Base-by-base conservation (phyloP, 2,113 vertebrate genomes). In the Rhinoderma darwinii region DNA sequence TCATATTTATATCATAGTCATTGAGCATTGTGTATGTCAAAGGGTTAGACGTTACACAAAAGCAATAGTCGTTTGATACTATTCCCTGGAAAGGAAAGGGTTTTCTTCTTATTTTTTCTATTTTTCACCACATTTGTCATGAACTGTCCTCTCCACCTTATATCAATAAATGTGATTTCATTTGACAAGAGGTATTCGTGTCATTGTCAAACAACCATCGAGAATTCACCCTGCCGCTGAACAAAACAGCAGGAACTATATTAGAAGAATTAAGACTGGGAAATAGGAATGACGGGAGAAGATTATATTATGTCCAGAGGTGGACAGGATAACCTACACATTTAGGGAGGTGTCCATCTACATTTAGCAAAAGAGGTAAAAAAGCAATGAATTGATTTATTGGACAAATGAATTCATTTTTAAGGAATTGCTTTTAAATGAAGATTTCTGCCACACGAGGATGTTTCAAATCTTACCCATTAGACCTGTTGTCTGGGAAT, bases 301-400 rank as follows among this genome's bases (percentile, higher is more conserved):
- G 77, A 87, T 87, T 82, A 59, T 78, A 87, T 82, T 82, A 87
- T 82, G 68, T 82, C 85, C 85, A 87, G 78, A 47, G 66, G 20
- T 74, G 73, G 78, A 82, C 50, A 87, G 51, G 77, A 87, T 87
- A 87, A 51, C 77, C 85, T 59, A 74, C 66, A 87, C 78, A 82
- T 87, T 82, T 87, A 82, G 78, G 78, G 51, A 87, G 66, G 78
- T 82, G 85, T 87, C 85, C 56, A 87, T 87, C 85, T 87, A 87
- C 22, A 87, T 87, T 87, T 87, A 82, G 50, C 63, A n/a, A 87
- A 87, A 82, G n/a, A 61, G 50, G 85, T 20, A 44, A 27, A 77
- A 44, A 87, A 47, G 30, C 20, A 73, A 61, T 74, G 51, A 79
- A 74, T 87, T 82, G 85, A 82, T 82, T 74, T 74, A 87, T 74